Conservation (phyloP, 2,888 invertebrate species). For the Brenthis daphne region DNA sequence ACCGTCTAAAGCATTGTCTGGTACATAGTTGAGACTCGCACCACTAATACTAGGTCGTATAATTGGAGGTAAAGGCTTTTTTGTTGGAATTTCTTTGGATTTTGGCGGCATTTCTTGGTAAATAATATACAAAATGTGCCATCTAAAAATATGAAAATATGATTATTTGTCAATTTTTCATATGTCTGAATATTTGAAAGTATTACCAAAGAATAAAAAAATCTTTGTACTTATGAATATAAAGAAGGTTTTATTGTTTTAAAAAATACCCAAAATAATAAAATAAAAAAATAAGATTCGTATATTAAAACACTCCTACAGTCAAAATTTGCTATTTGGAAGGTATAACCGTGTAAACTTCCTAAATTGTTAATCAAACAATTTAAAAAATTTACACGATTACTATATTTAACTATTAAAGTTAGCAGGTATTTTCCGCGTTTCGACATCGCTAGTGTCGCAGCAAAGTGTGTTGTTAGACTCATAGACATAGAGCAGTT, state of each 20-base stretch:
- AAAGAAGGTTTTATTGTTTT: too few species aligned
- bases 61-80: slow-evolving; percentile 52
- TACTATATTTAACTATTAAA: background rate
- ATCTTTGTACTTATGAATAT: too few species aligned
- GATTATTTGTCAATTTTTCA: too few species aligned
- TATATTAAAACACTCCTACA: too few species aligned
- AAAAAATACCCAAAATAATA: too few species aligned
- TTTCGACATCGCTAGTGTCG: slow-evolving; percentile 44
- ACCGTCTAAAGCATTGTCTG: slow-evolving; percentile 64
- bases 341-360: background rate
- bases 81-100: slow-evolving; percentile 50
- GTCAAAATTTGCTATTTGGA: background rate
- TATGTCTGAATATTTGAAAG: too few species aligned
- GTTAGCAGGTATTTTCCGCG: slow-evolving; percentile 23
- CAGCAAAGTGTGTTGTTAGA: background rate
- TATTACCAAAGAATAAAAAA: too few species aligned
- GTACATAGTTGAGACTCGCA: slow-evolving; percentile 60
- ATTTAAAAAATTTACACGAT: background rate
- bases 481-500: slow-evolving; percentile 51
- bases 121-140: background rate
- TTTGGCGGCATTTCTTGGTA: slow-evolving; percentile 57
- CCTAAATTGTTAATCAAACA: background rate
- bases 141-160: too few species aligned
- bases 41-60: slow-evolving; percentile 60
- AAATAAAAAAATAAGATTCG: too few species aligned